Conservation (phyloP, 2,113 vertebrate species). For the Eolophus roseicapilla region DNA sequence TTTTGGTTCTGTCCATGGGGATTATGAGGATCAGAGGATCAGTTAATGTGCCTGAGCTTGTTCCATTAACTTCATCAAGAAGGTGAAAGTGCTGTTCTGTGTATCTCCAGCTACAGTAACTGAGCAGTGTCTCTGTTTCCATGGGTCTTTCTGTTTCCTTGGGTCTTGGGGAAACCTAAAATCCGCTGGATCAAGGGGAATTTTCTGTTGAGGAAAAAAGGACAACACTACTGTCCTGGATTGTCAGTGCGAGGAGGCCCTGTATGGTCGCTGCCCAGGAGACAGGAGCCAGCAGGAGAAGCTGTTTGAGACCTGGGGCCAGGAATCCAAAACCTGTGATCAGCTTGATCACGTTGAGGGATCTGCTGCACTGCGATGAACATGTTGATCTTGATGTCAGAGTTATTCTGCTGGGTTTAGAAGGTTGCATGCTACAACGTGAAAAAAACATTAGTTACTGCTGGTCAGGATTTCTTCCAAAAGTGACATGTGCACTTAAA, state of each 20-base stretch:
- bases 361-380: not conserved
- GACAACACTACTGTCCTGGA: rapidly evolving
- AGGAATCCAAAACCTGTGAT: not conserved
- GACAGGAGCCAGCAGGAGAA: not conserved
- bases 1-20: not conserved
- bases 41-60: too few relatives aligned
- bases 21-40: not conserved
- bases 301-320: not conserved
- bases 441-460: not conserved
- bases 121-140: not conserved
- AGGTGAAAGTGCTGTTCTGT: not conserved
- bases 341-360: not conserved
- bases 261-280: rapidly evolving
- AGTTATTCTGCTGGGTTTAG: not conserved
- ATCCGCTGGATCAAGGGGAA: too few relatives aligned
- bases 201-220: not conserved
- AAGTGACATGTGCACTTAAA: not conserved
- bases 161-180: not conserved
- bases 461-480: not conserved
- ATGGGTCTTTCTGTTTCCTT: rapidly evolving
- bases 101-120: not conserved
- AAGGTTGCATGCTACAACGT: rapidly evolving
- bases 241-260: not conserved
- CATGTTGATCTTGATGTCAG: not conserved
- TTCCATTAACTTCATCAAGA: not conserved